These are phyloP conservation scores for Parnassius apollo DNA, from an alignment of 2,888 invertebrate genomes.

Conservation along the genomic window DNA sequence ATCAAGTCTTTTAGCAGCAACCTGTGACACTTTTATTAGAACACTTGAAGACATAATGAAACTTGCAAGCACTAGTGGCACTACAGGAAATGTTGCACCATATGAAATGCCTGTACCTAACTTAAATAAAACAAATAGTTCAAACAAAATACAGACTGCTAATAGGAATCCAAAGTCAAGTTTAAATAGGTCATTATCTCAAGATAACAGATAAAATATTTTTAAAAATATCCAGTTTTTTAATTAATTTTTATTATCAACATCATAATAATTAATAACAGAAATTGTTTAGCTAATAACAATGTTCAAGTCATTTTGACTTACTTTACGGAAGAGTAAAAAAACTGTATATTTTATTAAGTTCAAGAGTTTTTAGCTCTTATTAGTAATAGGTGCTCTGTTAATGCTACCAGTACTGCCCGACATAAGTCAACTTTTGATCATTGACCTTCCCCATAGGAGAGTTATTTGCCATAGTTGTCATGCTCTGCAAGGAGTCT, in stretches of 20 bases:
- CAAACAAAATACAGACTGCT: constrained; percentile 32
- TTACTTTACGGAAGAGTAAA: no score
- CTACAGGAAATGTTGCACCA: constrained; percentile 40
- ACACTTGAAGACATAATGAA: constrained; percentile 91
- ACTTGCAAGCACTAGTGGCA: constrained; percentile 61
- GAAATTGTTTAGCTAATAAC: no score
- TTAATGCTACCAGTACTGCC: no score
- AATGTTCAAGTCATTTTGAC: no score
- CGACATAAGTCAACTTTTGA: no score
- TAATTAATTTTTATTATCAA: no score
- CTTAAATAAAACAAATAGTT: constrained; percentile 42
- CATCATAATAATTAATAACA: no score
- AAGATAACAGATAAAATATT: constrained; percentile 71
- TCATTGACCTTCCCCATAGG: no score
- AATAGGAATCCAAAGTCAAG: constrained; percentile 55
- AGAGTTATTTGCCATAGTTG: no score
- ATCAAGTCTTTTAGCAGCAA: constrained; percentile 86
- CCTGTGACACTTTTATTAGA: constrained; percentile 91
- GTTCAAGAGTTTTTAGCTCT: neutral
- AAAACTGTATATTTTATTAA: no score
- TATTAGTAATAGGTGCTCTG: neutral
- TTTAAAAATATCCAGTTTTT: no score
- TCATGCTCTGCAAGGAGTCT: no score
- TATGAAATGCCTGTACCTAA: constrained; percentile 65
- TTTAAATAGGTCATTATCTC: constrained; percentile 64